These are phyloP conservation scores for Eretmocerus hayati DNA, from an alignment of 2,888 invertebrate genomes.

Conservation along the genomic window DNA sequence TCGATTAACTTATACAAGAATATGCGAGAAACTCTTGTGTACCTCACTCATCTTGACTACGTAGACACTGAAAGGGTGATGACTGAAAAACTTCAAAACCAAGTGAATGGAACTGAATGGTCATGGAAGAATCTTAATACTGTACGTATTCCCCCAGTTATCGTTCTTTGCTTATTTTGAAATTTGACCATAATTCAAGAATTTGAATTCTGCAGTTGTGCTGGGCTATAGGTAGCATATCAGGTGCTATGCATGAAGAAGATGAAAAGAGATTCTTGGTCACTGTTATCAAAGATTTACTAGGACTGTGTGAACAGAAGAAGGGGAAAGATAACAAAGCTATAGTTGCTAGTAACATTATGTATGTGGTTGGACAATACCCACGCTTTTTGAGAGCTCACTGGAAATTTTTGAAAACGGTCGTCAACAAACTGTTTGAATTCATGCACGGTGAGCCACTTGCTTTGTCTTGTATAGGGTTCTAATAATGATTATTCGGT, in stretches of 20 bases:
- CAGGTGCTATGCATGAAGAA: conserved; percentile 98
- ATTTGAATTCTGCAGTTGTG: conserved; percentile 56
- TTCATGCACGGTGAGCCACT: conserved; percentile 91
- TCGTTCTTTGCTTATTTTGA: not conserved
- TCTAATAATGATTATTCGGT: not conserved
- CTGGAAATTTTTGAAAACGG: conserved; percentile 99
- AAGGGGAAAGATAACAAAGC: conserved; percentile 99
- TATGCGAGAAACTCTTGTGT: conserved; percentile 96
- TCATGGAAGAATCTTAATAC: conserved; percentile 99
- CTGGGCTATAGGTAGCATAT: conserved; percentile 99
- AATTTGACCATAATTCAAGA: conserved; percentile 3
- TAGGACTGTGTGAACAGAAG: conserved; percentile 97
- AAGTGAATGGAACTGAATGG: conserved; percentile 98
- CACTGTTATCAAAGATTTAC: conserved; percentile 94
- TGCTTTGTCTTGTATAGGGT: not conserved
- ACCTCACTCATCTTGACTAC: conserved; percentile 97
- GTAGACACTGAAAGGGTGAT: conserved; percentile 96
- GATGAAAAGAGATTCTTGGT: conserved; percentile 98
- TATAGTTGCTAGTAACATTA: conserved; percentile 99
- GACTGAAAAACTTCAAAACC: conserved; percentile 97
- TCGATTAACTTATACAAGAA: conserved; percentile 98
- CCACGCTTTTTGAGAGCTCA: conserved; percentile 97
- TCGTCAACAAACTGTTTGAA: conserved; percentile 99
- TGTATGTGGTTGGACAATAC: conserved; percentile 99
- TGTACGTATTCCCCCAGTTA: conserved; percentile 38